Evolutionary conservation across 2,797 vertebrate species (phyloP).

Genomic region (Sibirionetta formosa): DNA sequence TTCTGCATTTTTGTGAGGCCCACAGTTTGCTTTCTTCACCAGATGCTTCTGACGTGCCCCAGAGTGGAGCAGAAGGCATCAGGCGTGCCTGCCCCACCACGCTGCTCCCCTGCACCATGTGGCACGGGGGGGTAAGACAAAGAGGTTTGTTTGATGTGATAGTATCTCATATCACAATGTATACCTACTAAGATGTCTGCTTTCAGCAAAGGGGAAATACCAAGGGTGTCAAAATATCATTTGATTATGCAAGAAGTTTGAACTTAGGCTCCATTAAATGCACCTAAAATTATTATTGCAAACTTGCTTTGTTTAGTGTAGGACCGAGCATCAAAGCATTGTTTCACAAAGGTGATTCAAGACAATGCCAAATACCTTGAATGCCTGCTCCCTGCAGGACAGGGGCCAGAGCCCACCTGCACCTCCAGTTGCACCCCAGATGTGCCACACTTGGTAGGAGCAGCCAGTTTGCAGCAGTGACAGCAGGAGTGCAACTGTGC

Average conservation of each 20-base stretch:
- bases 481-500: accelerated
- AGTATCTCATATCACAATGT: accelerated
- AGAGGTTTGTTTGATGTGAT: not conserved
- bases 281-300: accelerated
- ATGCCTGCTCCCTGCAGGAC: accelerated
- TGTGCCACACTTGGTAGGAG: accelerated
- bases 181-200: not conserved
- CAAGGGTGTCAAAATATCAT: not conserved
- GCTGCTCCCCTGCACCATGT: accelerated
- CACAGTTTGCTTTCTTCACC: not conserved
- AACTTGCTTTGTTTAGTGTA: accelerated
- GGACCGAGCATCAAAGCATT: not conserved
- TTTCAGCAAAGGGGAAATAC: not conserved
- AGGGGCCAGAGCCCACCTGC: not conserved
- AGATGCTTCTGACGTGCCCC: not conserved
- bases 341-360: not conserved
- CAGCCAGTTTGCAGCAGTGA: not conserved
- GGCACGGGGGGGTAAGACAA: not conserved
- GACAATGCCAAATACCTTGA: not conserved
- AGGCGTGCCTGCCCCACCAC: accelerated
- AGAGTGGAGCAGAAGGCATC: not conserved
- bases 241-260: not conserved
- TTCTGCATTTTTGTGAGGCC: not conserved
- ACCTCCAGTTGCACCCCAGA: not conserved
- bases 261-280: not conserved